Evolutionary conservation across 2,888 invertebrate species (phyloP), one percentile per base, ranked within the genome.

Genomic region (Melanostoma mellinum): DNA sequence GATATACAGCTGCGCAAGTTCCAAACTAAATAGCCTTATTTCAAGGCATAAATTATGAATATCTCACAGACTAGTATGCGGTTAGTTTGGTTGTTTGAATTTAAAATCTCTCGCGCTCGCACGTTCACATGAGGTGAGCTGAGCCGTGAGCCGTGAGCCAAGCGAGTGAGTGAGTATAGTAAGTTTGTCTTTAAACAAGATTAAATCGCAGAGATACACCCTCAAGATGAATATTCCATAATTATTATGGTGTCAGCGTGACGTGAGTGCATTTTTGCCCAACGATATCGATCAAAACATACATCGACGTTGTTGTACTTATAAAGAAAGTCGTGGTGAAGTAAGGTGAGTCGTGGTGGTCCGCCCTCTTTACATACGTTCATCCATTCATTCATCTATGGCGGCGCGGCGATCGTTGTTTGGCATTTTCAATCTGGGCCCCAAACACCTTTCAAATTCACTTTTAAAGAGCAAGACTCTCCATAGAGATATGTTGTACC

Each of bases 211-310:
- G 5, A 74, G 79, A 74, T 84, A 79, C 84, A 84, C 79, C 79
- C 79, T 63, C 84, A 75, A 84, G 79, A 84, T 84, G 74, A 75
- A 84, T 84, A 79, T 79, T 78, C 79, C 60, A 56, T 84, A 84
- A 84, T 84, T 84, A 79, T 74, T 71, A 74, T 71, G 58, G 72
- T 77, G 81, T 76, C 72, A 72, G 77, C 61, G 63, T 55, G 63
- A 73, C 82, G 68, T 77, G 82, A 77, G 63, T 76, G 81, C 60
- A 61, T 82, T 61, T 67, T 67, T 52, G 68, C 56, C 72, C 46
- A 38, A 55, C 40, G 50, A 73, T 73, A 82, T 74, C 69, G 73
- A 82, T 82, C 82, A 77, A 50, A 82, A 68, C 81, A 68, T 61
- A 71, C 20, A 32, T 3, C 40, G 20, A 35, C 3, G 32, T 6